phyloP scores from a whole-genome alignment of 2,113 vertebrate species.

The Crotalus tigris region DNA sequence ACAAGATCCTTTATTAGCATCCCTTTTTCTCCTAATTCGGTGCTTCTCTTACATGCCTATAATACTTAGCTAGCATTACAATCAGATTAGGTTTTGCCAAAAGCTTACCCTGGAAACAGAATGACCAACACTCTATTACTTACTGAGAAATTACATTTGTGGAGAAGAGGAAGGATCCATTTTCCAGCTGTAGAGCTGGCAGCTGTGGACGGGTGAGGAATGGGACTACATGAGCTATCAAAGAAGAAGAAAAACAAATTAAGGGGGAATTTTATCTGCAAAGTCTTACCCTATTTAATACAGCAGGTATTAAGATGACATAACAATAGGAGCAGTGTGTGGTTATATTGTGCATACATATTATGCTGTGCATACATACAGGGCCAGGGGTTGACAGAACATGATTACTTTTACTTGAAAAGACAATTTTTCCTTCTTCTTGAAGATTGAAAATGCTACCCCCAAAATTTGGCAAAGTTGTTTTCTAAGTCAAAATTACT shows the following conservation, averaged over 20 bases:
- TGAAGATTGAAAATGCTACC: background rate
- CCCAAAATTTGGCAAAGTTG: background rate
- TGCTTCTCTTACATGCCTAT: background rate
- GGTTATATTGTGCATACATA: too few relatives aligned
- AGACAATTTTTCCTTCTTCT: background rate
- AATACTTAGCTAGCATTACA: background rate
- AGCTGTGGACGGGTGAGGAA: slow-evolving; percentile 72
- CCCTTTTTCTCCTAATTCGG: background rate
- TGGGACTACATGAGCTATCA: slow-evolving; percentile 77
- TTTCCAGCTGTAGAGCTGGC: slow-evolving; percentile 76
- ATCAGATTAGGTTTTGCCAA: background rate
- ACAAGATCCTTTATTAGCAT: background rate
- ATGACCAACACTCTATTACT: slow-evolving; percentile 45
- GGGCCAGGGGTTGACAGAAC: background rate
- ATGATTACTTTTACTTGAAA: background rate
- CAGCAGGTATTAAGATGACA: background rate
- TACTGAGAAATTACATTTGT: slow-evolving; percentile 85
- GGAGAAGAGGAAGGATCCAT: slow-evolving; percentile 78
- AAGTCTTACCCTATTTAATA: background rate
- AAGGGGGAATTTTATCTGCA: background rate
- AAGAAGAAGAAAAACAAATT: background rate
- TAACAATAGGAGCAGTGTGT: background rate
- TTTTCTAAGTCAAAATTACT: background rate
- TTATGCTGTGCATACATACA: too few relatives aligned
- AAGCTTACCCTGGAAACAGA: background rate